A percentile compares a stretch with the other conserved stretches of the same genome.
Conservation (phyloP, 2,797 vertebrate genomes). For the Anisognathus igniventris region DNA sequence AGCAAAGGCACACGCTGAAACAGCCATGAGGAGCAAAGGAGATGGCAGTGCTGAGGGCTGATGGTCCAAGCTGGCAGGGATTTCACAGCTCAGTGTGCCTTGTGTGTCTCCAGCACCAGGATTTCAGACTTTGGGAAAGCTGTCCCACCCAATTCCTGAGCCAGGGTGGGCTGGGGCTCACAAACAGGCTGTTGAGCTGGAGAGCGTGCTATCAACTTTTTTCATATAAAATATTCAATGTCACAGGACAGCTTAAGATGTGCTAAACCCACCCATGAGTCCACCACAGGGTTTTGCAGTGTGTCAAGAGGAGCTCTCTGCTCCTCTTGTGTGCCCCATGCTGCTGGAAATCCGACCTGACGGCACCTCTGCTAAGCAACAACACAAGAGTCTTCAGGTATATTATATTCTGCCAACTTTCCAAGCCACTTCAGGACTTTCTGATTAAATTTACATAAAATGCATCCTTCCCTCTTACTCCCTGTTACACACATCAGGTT, state of each 20-base stretch:
- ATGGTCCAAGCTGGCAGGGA: neutral
- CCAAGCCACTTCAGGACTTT: constrained; percentile 32
- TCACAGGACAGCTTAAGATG: neutral
- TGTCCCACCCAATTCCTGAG: rapidly evolving
- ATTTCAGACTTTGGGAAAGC: neutral
- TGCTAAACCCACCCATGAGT: neutral
- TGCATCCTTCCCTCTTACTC: constrained; percentile 17
- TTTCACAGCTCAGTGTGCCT: neutral
- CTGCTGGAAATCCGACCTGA: rapidly evolving
- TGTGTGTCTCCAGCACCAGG: neutral
- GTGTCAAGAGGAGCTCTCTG: neutral
- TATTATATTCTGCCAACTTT: neutral
- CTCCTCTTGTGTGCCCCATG: rapidly evolving
- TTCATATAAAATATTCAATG: neutral
- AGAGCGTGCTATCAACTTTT: neutral
- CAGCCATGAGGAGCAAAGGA: neutral
- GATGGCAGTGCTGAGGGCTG: neutral
- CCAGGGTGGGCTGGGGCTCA: neutral
- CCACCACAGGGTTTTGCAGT: neutral
- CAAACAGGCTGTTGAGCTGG: neutral
- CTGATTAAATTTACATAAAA: constrained; percentile 65
- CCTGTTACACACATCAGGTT: neutral
- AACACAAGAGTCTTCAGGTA: neutral
- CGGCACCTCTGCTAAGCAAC: neutral
- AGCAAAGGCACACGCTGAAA: neutral